Evolutionary conservation across 2,113 vertebrate genomes (phyloP).

Genomic region (Eira barbara): DNA sequence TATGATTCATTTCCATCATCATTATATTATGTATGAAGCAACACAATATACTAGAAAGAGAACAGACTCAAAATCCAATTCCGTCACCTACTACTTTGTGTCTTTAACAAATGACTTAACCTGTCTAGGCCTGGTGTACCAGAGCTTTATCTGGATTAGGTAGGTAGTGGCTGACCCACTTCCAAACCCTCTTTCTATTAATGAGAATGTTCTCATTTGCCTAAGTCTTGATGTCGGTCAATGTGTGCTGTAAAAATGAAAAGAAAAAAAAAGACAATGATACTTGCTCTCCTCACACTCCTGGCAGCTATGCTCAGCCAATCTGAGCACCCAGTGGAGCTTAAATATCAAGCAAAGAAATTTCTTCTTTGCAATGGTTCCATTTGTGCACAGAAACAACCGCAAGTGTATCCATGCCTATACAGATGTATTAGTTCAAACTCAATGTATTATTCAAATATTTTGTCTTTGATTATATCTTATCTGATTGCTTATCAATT

Average conservation of each 20-base stretch:
- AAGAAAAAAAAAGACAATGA: not conserved
- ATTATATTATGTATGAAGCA: not conserved
- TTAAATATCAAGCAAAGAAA: not conserved
- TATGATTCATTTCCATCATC: not conserved
- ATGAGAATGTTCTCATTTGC: not conserved
- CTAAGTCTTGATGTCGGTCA: not conserved
- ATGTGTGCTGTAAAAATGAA: not conserved
- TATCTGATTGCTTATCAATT: not conserved
- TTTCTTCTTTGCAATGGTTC: not conserved
- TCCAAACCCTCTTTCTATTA: not conserved
- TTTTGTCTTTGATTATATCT: not conserved
- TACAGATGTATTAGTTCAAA: not conserved
- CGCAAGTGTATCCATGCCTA: not conserved
- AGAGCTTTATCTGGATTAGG: not conserved
- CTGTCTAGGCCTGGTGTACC: not conserved
- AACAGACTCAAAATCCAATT: not conserved
- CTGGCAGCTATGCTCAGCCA: not conserved
- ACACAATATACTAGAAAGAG: not conserved
- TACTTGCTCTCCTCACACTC: not conserved
- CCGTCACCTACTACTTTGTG: not conserved
- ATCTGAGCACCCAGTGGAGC: not conserved
- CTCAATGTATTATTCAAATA: not conserved
- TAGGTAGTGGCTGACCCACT: not conserved
- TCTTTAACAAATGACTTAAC: constrained; percentile 14
- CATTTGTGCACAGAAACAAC: not conserved